These are phyloP conservation scores for Anhinga anhinga DNA, from an alignment of 2,113 vertebrate genomes.

Conservation along the genomic window DNA sequence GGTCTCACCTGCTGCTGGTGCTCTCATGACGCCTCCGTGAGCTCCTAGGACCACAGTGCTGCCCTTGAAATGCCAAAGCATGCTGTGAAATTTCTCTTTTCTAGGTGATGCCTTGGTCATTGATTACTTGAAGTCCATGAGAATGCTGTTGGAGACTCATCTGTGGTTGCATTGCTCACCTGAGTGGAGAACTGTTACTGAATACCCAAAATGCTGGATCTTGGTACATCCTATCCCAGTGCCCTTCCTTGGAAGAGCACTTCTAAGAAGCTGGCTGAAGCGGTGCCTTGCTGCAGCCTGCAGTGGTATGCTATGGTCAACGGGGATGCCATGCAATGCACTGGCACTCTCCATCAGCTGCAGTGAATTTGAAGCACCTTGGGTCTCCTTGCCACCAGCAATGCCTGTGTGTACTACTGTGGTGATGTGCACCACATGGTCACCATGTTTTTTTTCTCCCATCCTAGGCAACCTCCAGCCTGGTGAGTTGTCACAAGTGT, in stretches of 20 bases:
- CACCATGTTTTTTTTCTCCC: neutral
- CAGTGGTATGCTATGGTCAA: rapidly evolving
- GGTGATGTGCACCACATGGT: rapidly evolving
- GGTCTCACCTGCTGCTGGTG: neutral
- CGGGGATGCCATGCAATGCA: neutral
- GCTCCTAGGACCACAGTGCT: neutral
- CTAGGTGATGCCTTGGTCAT: neutral
- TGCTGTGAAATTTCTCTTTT: neutral
- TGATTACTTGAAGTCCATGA: too few relatives aligned
- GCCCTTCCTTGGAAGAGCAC: too few relatives aligned
- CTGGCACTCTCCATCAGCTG: neutral
- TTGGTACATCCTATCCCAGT: neutral
- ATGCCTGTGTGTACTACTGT: rapidly evolving
- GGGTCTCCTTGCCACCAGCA: neutral
- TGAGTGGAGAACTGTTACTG: neutral
- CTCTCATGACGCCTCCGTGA: neutral
- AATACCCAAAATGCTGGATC: neutral
- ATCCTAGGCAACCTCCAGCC: neutral
- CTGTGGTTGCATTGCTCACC: neutral
- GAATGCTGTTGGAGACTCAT: neutral
- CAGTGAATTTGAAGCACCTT: neutral
- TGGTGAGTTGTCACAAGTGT: neutral
- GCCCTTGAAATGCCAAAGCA: neutral
- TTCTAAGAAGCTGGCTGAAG: neutral
- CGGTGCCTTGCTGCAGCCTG: neutral